A percentile compares a stretch with the other conserved stretches of the same genome.
Conservation (phyloP, 2,888 invertebrate species). For the Pristionchus maxplancki region DNA sequence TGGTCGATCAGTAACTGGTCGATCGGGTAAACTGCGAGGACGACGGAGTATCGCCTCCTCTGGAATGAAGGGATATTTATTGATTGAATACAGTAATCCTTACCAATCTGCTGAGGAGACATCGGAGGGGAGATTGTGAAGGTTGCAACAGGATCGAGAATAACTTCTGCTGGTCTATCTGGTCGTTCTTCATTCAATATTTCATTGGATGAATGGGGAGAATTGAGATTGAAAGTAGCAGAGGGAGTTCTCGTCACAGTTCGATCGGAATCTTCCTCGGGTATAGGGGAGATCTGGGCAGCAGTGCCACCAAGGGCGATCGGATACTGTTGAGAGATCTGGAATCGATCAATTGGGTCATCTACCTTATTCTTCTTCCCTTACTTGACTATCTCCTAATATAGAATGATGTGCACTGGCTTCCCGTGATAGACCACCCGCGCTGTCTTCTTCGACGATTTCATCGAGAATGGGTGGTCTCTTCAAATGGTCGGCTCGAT, state of each 20-base stretch:
- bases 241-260: neutral
- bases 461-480: slow-evolving; percentile 30
- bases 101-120: slow-evolving; percentile 8
- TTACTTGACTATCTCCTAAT: neutral
- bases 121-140: slow-evolving; percentile 17
- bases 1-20: neutral
- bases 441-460: slow-evolving; percentile 15
- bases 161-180: neutral
- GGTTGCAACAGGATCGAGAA: neutral
- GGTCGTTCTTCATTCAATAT: neutral
- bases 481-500: neutral
- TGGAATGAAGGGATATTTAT: neutral
- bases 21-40: neutral
- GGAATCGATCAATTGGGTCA: neutral
- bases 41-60: neutral
- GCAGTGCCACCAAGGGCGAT: slow-evolving; percentile 2
- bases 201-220: neutral
- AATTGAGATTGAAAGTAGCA: neutral
- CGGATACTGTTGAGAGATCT: slow-evolving; percentile 6
- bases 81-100: neutral
- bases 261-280: neutral
- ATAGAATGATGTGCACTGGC: neutral
- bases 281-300: slow-evolving; percentile 7
- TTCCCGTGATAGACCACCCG: slow-evolving; percentile 12
- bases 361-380: neutral